Percentiles rank a stretch among this genome's conserved stretches.
These are phyloP conservation scores for Pristionchus arcanus DNA, from an alignment of 2,888 invertebrate genomes.

Conservation along the genomic window DNA sequence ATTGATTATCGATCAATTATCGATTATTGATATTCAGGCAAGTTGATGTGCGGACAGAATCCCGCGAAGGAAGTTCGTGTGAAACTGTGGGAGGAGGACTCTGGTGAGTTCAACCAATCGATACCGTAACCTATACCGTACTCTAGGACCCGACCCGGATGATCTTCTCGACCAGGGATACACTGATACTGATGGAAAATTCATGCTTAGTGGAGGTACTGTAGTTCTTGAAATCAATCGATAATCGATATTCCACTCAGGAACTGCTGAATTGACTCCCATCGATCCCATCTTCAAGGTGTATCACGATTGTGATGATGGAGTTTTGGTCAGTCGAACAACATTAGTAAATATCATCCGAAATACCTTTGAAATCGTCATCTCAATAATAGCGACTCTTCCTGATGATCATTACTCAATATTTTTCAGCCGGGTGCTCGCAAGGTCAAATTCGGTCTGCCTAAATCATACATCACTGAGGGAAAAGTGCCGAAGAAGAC, in stretches of 20 bases:
- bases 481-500: constrained; percentile 68
- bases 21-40: constrained; percentile 58
- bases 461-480: constrained; percentile 69
- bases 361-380: too few relatives aligned
- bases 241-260: constrained; percentile 23
- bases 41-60: constrained; percentile 65
- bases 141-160: constrained; percentile 68
- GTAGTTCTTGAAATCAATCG: not conserved
- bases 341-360: too few relatives aligned
- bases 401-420: too few relatives aligned
- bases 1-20: not conserved
- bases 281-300: constrained; percentile 71
- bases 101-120: constrained; percentile 57
- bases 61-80: constrained; percentile 67
- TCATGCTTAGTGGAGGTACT: constrained; percentile 58
- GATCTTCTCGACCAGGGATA: constrained; percentile 71
- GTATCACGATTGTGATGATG: constrained; percentile 71
- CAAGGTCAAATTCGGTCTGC: constrained; percentile 67
- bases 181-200: constrained; percentile 66
- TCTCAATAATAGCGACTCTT: too few relatives aligned
- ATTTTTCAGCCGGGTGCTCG: constrained; percentile 65
- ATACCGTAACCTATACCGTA: not conserved
- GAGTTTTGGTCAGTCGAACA: constrained; percentile 62
- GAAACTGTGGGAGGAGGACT: constrained; percentile 73
- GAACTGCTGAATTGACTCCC: constrained; percentile 68